Evolutionary conservation across 2,888 invertebrate species (phyloP), one percentile per base, ranked within the genome.

Genomic region (Platycheirus rosarum): DNA sequence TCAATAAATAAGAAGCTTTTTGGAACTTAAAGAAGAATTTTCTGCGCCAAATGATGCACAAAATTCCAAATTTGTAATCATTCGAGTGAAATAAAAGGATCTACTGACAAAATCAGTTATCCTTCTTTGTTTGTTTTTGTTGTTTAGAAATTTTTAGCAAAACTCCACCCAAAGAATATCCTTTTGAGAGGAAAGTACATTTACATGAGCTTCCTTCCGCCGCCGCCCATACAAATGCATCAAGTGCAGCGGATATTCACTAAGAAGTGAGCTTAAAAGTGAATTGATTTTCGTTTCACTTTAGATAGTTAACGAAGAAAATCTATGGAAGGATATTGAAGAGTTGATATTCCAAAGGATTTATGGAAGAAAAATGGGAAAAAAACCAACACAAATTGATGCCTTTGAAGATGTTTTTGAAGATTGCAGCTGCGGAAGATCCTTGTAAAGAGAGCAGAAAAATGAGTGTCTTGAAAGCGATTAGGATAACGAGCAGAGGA

Each of bases 241-340:
- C 29, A 55, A 44, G 8, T 76, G 53, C 76, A 60, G 23, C 51
- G 69, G 51, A 65, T 70, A 65, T 80, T 75, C 76, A 53, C 51
- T 65, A 44, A 44, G 63, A 71, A 44, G 13, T 68, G 14, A 23
- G 62, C 71, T 82, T 68, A 55, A 49, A 66, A 77, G 26, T 66
- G 77, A 82, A 82, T 73, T 82, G 82, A 82, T 82, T 82, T n/a
- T 71, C 76, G 49, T 29, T 76, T 66, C 66, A 66, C 71, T 82
- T 82, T 68, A 37, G 26, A 77, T 71, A 51, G 62, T 77, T 82
- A 82, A 73, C 71, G 55, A 49, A 44, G 66, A 37, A 49, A 73
- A 63, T 51, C 11, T 66, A 49, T 35, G 71, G 29, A 73, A 71
- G 66, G 71, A 32, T 13, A 32, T 29, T 23, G 32, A 5, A 77